These are phyloP conservation scores for Vireo griseus DNA, from an alignment of 2,797 vertebrate species.

Conservation along the genomic window DNA sequence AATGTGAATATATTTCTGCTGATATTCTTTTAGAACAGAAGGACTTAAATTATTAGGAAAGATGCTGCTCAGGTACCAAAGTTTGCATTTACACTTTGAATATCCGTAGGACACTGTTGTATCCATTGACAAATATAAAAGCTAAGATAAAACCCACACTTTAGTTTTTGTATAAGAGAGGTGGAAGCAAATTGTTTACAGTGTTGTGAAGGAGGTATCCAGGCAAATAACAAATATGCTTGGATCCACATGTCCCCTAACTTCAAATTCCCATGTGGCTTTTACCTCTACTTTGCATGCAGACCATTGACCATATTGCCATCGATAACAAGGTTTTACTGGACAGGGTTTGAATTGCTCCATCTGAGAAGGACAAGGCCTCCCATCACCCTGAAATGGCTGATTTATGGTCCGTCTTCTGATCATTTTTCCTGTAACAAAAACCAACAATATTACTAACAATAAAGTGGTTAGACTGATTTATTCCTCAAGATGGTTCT, in stretches of 20 bases:
- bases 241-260: background rate
- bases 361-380: constrained; percentile 88
- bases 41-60: background rate
- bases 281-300: constrained; percentile 91
- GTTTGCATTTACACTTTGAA: background rate
- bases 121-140: background rate
- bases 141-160: background rate
- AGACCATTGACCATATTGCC: constrained; percentile 92
- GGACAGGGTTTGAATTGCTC: constrained; percentile 95
- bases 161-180: background rate
- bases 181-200: background rate
- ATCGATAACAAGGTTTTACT: constrained; percentile 91
- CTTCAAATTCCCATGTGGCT: background rate
- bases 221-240: background rate
- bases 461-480: background rate
- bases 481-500: background rate
- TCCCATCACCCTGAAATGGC: constrained; percentile 92
- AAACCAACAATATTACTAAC: background rate
- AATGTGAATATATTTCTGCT: background rate
- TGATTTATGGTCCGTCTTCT: constrained; percentile 86
- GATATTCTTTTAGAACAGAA: background rate
- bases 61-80: background rate
- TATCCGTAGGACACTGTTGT: background rate
- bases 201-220: background rate
- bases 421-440: constrained; percentile 88